phyloP scores from a whole-genome alignment of 2,113 vertebrate genomes.

The Potamarius usumacintae region DNA sequence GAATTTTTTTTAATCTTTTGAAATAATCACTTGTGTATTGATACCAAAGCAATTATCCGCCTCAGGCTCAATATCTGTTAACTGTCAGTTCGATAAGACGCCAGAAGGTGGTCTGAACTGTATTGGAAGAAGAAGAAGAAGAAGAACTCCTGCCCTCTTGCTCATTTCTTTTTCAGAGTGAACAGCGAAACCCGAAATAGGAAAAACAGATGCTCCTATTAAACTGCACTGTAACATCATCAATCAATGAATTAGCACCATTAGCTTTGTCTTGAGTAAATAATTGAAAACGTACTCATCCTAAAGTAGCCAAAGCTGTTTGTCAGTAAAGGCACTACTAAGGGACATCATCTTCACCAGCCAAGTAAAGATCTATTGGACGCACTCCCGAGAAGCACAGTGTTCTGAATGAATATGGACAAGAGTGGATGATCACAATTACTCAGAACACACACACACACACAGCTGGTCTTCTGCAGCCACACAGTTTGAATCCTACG shows the following conservation, averaged over 20 bases:
- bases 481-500: neutral
- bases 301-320: neutral
- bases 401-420: neutral
- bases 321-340: neutral
- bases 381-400: neutral
- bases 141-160: no score
- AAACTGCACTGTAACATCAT: neutral
- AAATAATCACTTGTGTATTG: no score
- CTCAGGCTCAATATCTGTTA: no score
- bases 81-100: no score
- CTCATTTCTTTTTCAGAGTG: neutral
- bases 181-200: neutral
- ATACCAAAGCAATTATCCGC: no score
- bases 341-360: neutral
- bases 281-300: neutral
- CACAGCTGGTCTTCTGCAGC: neutral
- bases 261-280: neutral
- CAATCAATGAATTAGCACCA: neutral
- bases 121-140: no score
- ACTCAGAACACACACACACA: constrained; percentile 2
- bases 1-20: no score
- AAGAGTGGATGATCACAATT: neutral
- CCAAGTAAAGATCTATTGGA: neutral
- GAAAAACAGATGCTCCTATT: neutral
- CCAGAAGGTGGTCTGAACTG: no score